Conservation (phyloP, 2,113 vertebrate genomes). For the Sturnira hondurensis region DNA sequence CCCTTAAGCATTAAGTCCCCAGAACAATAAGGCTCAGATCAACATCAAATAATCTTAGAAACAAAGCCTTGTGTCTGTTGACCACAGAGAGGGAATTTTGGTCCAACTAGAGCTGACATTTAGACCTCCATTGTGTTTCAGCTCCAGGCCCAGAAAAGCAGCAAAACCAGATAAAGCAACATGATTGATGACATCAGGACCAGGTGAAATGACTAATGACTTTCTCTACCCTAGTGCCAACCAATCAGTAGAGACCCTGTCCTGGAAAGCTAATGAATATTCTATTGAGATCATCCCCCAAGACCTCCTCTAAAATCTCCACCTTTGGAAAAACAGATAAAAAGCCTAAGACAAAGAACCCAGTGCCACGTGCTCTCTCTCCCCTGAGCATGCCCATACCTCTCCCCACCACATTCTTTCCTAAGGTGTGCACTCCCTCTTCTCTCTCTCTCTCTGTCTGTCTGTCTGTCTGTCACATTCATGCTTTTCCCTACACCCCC, state of each 20-base stretch:
- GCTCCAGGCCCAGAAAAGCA: neutral
- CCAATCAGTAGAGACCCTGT: neutral
- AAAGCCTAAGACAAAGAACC: neutral
- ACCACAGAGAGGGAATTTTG: neutral
- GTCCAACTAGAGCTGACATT: neutral
- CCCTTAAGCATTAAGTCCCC: neutral
- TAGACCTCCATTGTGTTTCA: neutral
- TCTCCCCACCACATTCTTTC: too few relatives aligned
- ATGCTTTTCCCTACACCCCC: neutral
- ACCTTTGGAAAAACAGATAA: neutral
- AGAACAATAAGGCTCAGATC: neutral
- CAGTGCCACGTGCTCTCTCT: neutral
- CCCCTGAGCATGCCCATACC: too few relatives aligned
- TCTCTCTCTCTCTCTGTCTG: too few relatives aligned
- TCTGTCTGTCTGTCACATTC: neutral
- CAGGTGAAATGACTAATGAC: neutral
- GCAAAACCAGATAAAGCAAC: neutral
- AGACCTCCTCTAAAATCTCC: neutral
- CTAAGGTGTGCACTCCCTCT: neutral
- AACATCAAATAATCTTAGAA: neutral
- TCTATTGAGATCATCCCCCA: neutral
- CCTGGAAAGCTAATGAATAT: neutral
- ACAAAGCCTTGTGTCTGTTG: neutral
- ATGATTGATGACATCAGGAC: too few relatives aligned
- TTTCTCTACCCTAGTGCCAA: neutral